A percentile compares a stretch with the other conserved stretches of the same genome.
These are phyloP conservation scores for Lasioglossum leucozonium DNA, from an alignment of 2,888 invertebrate genomes.

Conservation along the genomic window DNA sequence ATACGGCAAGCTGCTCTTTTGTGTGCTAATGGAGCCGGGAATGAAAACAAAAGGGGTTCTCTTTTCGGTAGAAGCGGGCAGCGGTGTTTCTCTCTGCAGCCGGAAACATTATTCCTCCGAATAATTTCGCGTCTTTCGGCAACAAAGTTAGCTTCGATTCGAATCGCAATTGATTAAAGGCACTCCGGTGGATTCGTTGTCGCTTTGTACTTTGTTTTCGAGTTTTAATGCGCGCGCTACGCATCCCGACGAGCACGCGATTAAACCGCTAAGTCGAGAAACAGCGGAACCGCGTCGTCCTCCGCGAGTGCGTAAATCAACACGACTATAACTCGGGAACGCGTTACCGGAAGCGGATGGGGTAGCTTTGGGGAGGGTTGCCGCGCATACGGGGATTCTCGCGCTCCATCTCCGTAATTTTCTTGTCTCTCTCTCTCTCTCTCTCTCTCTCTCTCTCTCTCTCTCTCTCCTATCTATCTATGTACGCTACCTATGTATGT, in stretches of 20 bases:
- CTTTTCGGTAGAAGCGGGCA: neutral
- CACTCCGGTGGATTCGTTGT: neutral
- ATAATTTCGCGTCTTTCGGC: neutral
- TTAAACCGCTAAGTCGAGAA: constrained; percentile 67
- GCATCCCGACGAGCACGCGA: neutral
- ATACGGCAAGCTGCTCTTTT: neutral
- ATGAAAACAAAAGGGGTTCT: neutral
- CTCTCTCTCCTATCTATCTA: neutral
- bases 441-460: neutral
- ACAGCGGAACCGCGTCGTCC: constrained; percentile 52
- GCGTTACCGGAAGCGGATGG: constrained; percentile 18
- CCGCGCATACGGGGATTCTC: constrained; percentile 13
- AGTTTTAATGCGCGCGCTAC: neutral
- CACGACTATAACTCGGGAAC: constrained; percentile 29
- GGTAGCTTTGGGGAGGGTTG: constrained; percentile 13
- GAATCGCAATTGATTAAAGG: neutral
- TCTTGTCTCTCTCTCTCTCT: neutral
- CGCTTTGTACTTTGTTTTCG: neutral
- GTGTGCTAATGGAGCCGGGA: neutral
- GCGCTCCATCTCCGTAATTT: constrained; percentile 10
- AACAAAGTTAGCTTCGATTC: neutral
- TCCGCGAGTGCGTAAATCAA: constrained; percentile 68
- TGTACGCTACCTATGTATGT: neutral
- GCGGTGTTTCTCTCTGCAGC: neutral
- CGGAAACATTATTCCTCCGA: neutral